Evolutionary conservation across 2,797 vertebrate genomes (phyloP), one percentile per base, ranked within the genome.

Genomic region (Eleutherodactylus coqui): DNA sequence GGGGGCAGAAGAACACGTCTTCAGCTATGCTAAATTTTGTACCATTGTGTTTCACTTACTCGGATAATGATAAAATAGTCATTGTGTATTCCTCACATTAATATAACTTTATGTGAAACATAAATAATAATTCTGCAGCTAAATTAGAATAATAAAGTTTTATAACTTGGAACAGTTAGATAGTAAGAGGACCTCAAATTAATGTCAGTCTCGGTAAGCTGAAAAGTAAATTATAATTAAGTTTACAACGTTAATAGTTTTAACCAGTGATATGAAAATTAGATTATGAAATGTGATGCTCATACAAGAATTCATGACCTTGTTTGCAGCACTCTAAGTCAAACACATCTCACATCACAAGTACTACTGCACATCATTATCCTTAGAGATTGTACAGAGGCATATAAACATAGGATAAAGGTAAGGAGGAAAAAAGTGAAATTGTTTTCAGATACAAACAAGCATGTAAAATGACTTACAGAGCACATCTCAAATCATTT

Each of bases 401-500:
- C 55, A 62, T 45, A 70, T 49, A 36, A 62, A 75, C 21, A 49
- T 19, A 45, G 49, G 43, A 47, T 0, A 3, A 75, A 76, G 43
- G 29, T 43, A 49, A 19, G 19, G 21, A 60, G n/a, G 58, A 36
- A 76, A 51, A 24, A 81, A 60, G 8, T 27, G 4, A 78, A 85
- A 78, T 53, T 75, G 60, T 81, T 81, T 86, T 75, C 21, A 82
- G 70, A 86, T 43, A 69, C n/a, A 82, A 75, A 82, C 58, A 82
- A 76, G 34, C 85, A 81, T 75, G 79, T 53, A 69, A 75, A 53
- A 76, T 76, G 45, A 51, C 84, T 85, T 77, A 55, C 36, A 82
- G 79, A 69, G 45, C 70, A 82, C 34, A 45, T 82, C 85, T 86
- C 70, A 27, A 75, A 86, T 82, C 58, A 82, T 67, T 86, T 53